These are phyloP conservation scores for Dasypolia templi DNA, from an alignment of 2,888 invertebrate genomes.

Conservation along the genomic window DNA sequence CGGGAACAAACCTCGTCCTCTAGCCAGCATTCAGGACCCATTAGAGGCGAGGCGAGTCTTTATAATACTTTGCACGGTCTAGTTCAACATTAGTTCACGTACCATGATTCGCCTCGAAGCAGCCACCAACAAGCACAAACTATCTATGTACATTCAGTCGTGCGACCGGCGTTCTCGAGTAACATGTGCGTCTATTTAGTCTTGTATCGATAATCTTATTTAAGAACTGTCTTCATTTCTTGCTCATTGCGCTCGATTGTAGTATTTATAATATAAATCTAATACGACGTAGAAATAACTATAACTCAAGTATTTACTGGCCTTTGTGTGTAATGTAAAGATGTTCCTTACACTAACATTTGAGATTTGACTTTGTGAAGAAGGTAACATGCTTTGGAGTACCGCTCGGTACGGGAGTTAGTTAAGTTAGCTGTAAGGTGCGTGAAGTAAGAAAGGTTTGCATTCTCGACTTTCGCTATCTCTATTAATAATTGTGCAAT, in stretches of 20 bases:
- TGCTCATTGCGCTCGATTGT: constrained; percentile 86
- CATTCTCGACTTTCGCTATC: constrained; percentile 76
- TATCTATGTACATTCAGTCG: constrained; percentile 38
- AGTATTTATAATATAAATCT: constrained; percentile 82
- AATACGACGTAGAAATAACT: constrained; percentile 87
- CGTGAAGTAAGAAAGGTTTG: constrained; percentile 78
- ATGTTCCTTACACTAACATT: constrained; percentile 81
- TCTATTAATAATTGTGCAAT: constrained; percentile 74
- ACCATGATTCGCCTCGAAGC: constrained; percentile 67
- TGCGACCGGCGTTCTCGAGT: constrained; percentile 72
- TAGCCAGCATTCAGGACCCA: constrained; percentile 58
- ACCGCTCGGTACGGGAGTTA: constrained; percentile 82
- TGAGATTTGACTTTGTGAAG: constrained; percentile 71
- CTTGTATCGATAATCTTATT: constrained; percentile 68
- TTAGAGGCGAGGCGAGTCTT: constrained; percentile 67
- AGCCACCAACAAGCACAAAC: constrained; percentile 52
- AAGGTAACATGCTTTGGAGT: constrained; percentile 73
- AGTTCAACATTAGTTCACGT: constrained; percentile 78
- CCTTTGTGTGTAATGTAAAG: constrained; percentile 82
- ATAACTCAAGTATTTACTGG: constrained; percentile 86
- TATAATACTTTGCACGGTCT: constrained; percentile 79
- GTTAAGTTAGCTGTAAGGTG: constrained; percentile 84
- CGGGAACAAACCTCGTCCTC: constrained; percentile 70
- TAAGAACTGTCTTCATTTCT: constrained; percentile 76
- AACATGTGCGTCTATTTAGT: constrained; percentile 62